Percentiles rank a stretch among this genome's conserved stretches.
phyloP scores from a whole-genome alignment of 2,113 vertebrate species.

The Chionodraco myersi region DNA sequence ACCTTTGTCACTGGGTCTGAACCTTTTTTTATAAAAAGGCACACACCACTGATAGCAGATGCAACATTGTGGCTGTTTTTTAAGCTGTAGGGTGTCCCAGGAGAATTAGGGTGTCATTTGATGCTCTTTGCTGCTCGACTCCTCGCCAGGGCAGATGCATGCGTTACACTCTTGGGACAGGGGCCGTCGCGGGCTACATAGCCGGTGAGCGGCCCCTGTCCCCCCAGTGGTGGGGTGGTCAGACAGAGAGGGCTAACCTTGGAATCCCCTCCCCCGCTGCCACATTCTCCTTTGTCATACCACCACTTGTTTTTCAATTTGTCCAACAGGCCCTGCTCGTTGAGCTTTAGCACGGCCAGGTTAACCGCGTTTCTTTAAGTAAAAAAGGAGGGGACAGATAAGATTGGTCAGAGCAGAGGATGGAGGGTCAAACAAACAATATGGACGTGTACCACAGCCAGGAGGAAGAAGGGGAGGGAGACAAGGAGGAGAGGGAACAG shows the following conservation, averaged over 20 bases:
- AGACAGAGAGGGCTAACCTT: slow-evolving; percentile 99
- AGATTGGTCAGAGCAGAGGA: slow-evolving; percentile 94
- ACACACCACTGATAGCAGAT: slow-evolving; percentile 48
- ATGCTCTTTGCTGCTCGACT: slow-evolving; percentile 18
- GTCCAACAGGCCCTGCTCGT: slow-evolving; percentile 99
- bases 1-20: slow-evolving; percentile 45
- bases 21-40: slow-evolving; percentile 55
- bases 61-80: slow-evolving; percentile 47
- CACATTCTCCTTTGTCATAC: slow-evolving; percentile 99
- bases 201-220: slow-evolving; percentile 88
- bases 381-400: slow-evolving; percentile 88
- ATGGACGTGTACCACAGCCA: slow-evolving; percentile 68
- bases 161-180: slow-evolving; percentile 86
- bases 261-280: slow-evolving; percentile 99
- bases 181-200: slow-evolving; percentile 65
- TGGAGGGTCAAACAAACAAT: slow-evolving; percentile 73
- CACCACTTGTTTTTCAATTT: slow-evolving; percentile 99
- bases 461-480: slow-evolving; percentile 42
- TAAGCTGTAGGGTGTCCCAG: slow-evolving; percentile 15
- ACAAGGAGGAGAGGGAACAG: not conserved
- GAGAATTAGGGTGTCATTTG: slow-evolving; percentile 28
- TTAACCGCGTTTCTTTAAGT: slow-evolving; percentile 99
- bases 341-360: slow-evolving; percentile 99
- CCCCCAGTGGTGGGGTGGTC: slow-evolving; percentile 82
- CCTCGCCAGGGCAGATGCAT: slow-evolving; percentile 92